Conservation (phyloP, 2,888 invertebrate genomes). For the Heliconius ismenius region DNA sequence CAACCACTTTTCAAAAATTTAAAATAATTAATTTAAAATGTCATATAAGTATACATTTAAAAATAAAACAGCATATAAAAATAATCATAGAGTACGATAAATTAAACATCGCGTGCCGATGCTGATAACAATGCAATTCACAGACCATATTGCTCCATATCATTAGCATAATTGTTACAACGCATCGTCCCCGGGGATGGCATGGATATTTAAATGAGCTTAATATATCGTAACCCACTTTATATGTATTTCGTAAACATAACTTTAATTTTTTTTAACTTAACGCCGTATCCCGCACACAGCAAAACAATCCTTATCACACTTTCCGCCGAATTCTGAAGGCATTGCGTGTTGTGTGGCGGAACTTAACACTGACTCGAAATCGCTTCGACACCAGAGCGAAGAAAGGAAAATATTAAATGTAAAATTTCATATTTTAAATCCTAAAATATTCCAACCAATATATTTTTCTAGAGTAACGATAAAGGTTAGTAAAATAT, state of each 20-base stretch:
- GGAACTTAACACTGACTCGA: no score
- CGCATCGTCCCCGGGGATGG: slow-evolving; percentile 48
- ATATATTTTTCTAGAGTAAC: not conserved
- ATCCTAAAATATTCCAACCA: no score
- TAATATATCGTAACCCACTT: slow-evolving; percentile 40
- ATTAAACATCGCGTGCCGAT: slow-evolving; percentile 76
- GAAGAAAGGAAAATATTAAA: no score
- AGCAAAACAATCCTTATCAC: no score
- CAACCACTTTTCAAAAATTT: slow-evolving; percentile 11
- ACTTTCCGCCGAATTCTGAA: no score
- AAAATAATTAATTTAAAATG: not conserved
- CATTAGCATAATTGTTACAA: slow-evolving; percentile 77
- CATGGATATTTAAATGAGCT: slow-evolving; percentile 47
- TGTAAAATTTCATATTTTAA: no score
- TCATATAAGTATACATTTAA: slow-evolving; percentile 23
- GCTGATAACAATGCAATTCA: slow-evolving; percentile 70
- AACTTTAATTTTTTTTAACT: not conserved
- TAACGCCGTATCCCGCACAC: no score
- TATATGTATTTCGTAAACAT: slow-evolving; percentile 16
- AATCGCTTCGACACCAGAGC: no score
- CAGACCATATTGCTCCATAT: slow-evolving; percentile 78
- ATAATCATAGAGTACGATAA: slow-evolving; percentile 59
- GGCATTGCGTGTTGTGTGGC: no score
- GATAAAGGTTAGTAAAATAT: not conserved
- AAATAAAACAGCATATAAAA: slow-evolving; percentile 57